Evolutionary conservation across 2,113 vertebrate species (phyloP).

Genomic region (Aspidoscelis tigris): DNA sequence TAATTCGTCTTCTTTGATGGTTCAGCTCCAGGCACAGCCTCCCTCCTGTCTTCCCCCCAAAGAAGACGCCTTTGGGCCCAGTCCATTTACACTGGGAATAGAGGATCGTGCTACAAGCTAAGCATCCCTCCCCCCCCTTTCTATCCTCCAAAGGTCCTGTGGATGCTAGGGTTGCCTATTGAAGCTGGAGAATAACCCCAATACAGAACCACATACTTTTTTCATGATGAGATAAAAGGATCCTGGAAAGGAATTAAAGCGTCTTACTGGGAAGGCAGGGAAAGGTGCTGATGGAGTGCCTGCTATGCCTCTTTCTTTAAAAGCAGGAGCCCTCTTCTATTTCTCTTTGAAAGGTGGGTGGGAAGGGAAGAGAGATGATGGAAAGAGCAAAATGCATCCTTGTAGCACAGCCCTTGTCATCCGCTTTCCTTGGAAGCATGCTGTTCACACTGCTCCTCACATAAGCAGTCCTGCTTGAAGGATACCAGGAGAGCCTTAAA

Average conservation of each 20-base stretch:
- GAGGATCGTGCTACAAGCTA: constrained; percentile 45
- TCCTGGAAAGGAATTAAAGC: neutral
- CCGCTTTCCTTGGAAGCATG: neutral
- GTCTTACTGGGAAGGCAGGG: neutral
- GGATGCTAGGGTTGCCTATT: constrained; percentile 42
- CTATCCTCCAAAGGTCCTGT: constrained; percentile 31
- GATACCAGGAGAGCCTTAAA: neutral
- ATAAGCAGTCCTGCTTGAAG: too few species aligned
- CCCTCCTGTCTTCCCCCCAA: constrained; percentile 52
- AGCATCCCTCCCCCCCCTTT: constrained; percentile 13
- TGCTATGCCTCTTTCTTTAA: neutral
- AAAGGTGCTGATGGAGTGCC: neutral
- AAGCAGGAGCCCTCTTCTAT: neutral
- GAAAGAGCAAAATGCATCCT: neutral
- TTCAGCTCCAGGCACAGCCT: constrained; percentile 56
- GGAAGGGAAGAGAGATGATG: neutral
- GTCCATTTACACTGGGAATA: constrained; percentile 56
- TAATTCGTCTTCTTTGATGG: constrained; percentile 18
- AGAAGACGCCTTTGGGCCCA: constrained; percentile 48
- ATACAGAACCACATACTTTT: neutral
- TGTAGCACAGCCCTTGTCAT: neutral
- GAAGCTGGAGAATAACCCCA: constrained; percentile 53
- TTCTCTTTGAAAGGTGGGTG: neutral
- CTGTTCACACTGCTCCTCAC: neutral
- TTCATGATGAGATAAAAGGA: constrained; percentile 10